These are phyloP conservation scores for Agelas oroides DNA, from an alignment of 37 sponge, comb jelly and placozoan genomes.

Conservation along the genomic window DNA sequence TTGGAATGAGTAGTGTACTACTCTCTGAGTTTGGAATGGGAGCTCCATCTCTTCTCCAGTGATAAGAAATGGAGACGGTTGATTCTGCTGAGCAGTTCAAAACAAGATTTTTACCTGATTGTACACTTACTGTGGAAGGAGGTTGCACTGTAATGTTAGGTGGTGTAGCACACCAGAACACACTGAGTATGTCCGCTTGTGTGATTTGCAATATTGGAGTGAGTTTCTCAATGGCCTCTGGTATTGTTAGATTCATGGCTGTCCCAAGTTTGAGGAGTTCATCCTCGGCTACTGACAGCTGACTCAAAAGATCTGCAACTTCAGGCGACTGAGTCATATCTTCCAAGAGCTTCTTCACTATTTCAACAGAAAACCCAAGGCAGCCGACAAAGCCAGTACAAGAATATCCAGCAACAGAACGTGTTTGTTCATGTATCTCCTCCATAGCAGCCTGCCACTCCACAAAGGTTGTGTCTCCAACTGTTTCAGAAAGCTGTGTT, in stretches of 20 bases:
- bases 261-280: slow-evolving; percentile 5
- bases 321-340: neutral
- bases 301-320: neutral
- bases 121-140: neutral
- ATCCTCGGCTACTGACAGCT: neutral
- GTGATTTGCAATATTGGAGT: neutral
- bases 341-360: slow-evolving; percentile 1
- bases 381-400: slow-evolving; percentile 50
- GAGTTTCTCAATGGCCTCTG: neutral
- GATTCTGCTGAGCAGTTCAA: slow-evolving; percentile 27
- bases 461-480: neutral
- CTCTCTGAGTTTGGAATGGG: slow-evolving; percentile 5
- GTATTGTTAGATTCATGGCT: neutral
- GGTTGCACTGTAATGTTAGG: slow-evolving; percentile 26
- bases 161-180: slow-evolving; percentile 35
- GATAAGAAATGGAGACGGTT: neutral
- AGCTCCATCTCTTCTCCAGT: slow-evolving; percentile 37
- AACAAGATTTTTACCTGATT: neutral
- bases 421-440: neutral
- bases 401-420: slow-evolving; percentile 8
- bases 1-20: neutral
- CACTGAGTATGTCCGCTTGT: neutral
- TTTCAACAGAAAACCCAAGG: neutral
- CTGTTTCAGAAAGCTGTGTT: neutral
- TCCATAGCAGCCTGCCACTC: slow-evolving; percentile 52